phyloP scores from a whole-genome alignment of 2,888 invertebrate genomes.

The Pandemis corylana region DNA sequence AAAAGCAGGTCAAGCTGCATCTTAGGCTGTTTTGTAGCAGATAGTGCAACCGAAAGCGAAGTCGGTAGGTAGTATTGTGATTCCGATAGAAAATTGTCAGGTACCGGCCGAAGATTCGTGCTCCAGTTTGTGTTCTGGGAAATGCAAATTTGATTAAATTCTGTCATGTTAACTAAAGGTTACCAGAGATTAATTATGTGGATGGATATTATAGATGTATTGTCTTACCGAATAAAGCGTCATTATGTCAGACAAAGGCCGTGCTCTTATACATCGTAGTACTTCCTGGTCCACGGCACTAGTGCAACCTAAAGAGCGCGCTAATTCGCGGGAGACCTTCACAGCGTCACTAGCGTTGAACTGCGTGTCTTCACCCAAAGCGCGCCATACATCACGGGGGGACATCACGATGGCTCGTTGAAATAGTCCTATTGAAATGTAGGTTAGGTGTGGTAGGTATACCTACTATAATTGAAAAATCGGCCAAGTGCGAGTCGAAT shows the following conservation, averaged over 20 bases:
- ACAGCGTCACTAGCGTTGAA: slow-evolving; percentile 66
- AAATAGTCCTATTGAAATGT: slow-evolving; percentile 81
- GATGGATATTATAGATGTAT: too few species aligned
- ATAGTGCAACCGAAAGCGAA: slow-evolving; percentile 81
- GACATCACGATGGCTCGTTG: slow-evolving; percentile 89
- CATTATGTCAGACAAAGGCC: slow-evolving; percentile 85
- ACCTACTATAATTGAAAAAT: too few species aligned
- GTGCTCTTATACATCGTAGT: slow-evolving; percentile 86
- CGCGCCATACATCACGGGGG: slow-evolving; percentile 75
- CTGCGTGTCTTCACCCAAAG: slow-evolving; percentile 57
- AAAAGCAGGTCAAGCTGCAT: slow-evolving; percentile 87
- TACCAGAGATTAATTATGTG: too few species aligned
- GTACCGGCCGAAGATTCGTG: slow-evolving; percentile 85
- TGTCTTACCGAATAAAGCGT: slow-evolving; percentile 70
- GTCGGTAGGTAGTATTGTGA: slow-evolving; percentile 86
- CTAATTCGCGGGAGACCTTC: slow-evolving; percentile 82
- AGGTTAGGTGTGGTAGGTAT: background rate
- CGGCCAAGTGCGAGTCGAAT: too few species aligned
- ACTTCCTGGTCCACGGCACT: slow-evolving; percentile 80
- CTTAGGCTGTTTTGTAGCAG: slow-evolving; percentile 77
- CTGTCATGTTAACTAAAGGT: background rate
- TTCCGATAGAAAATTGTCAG: slow-evolving; percentile 86
- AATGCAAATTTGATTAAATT: background rate
- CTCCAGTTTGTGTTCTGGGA: slow-evolving; percentile 85
- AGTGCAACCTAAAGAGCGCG: slow-evolving; percentile 82